Conservation (phyloP, 2,888 invertebrate genomes). For the Halictus quadricinctus region DNA sequence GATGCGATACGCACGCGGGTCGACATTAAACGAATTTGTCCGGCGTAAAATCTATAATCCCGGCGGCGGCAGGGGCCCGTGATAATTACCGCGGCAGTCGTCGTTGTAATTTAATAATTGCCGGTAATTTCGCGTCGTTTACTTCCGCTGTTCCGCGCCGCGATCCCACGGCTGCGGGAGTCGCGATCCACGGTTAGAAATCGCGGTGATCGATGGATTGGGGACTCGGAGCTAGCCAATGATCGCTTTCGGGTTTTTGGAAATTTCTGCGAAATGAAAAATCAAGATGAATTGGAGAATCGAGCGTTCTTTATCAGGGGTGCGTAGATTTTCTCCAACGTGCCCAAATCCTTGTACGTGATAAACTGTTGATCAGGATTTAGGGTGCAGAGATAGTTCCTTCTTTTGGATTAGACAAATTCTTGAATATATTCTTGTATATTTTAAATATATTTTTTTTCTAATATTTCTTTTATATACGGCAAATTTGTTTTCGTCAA, state of each 20-base stretch:
- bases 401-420: too few relatives aligned
- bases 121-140: slow-evolving; percentile 64
- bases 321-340: not conserved
- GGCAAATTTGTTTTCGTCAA: not conserved
- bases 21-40: slow-evolving; percentile 56
- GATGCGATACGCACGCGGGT: not conserved
- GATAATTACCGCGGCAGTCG: slow-evolving; percentile 63
- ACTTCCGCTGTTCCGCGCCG: slow-evolving; percentile 45
- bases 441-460: not conserved
- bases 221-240: not conserved
- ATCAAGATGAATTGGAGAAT: not conserved
- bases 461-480: not conserved
- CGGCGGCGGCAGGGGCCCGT: slow-evolving; percentile 32
- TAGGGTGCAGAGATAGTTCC: too few relatives aligned
- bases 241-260: not conserved
- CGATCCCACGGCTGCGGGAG: not conserved
- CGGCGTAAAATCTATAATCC: slow-evolving; percentile 64
- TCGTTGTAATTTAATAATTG: slow-evolving; percentile 67
- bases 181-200: not conserved
- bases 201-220: not conserved
- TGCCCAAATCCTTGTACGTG: too few relatives aligned
- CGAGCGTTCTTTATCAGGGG: not conserved
- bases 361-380: not conserved
- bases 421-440: too few relatives aligned
- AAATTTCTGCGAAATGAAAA: not conserved